Evolutionary conservation across 2,113 vertebrate species (phyloP), one percentile per base, ranked within the genome.

Genomic region (Sialia sialis): DNA sequence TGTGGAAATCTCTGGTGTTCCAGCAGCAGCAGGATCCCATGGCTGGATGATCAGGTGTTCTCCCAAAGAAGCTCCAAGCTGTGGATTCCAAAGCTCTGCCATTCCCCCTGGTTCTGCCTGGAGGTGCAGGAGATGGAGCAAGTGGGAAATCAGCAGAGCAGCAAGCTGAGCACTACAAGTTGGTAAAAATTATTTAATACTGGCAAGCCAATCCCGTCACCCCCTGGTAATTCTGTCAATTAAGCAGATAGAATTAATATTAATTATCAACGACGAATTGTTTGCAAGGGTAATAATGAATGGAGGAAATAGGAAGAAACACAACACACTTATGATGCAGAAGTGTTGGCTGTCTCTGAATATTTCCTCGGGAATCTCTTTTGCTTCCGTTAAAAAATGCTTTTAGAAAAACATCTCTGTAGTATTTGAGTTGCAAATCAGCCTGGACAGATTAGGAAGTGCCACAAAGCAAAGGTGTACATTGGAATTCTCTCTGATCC

Each of bases 141-240:
- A 95, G 92, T 95, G 83, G 92, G 94, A 97, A 97, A 96, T 74
- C 89, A 97, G 94, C 59, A 94, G 79, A 95, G 93, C 89, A 89
- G 72, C 89, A 89, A 96, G 93, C 93, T 95, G 82, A 96, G 86
- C 84, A 90, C 73, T 62, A 86, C 83, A 92, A 96, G 96, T 73
- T 95, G 85, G 63, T 74, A 96, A 95, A 91, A 97, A 96, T 96
- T 93, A 93, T 96, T 97, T 95, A 95, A 96, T 94, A 39, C 72
- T 88, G 72, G 94, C 83, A 97, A 76, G 62, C 89, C 18, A 32
- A 56, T 68, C 94, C 76, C 70, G 32, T 29, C 86, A 87, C 69
- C 77, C 82, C 87, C 81, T 92, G 90, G 89, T 80, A 94, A 96
- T 85, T 92, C 75, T 82, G 92, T 86, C 81, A 95, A 95, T 97